Evolutionary conservation across 2,888 invertebrate genomes (phyloP).

Genomic region (Pandemis heparana): DNA sequence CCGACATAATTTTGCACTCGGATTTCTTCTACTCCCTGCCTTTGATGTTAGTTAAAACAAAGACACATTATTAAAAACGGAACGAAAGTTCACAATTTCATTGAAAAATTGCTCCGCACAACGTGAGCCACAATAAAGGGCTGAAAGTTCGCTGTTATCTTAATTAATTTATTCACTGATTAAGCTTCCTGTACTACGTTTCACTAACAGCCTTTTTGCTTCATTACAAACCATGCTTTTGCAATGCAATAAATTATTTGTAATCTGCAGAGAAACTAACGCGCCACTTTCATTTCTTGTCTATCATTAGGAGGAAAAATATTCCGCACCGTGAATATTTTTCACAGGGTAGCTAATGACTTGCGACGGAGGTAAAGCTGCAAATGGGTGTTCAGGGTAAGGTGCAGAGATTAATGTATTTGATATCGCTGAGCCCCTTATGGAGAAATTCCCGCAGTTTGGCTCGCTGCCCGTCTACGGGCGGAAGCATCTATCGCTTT

Average conservation of each 20-base stretch:
- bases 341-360: conserved; percentile 31
- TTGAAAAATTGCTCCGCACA: conserved; percentile 12
- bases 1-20: background rate
- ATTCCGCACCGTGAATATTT: conserved; percentile 11
- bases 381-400: conserved; percentile 39
- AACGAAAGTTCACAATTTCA: background rate
- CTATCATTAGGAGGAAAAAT: background rate
- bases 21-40: background rate
- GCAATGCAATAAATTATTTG: background rate
- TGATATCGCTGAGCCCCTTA: conserved; percentile 32
- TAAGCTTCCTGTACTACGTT: background rate
- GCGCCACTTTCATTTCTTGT: conserved; percentile 5
- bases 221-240: background rate
- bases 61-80: background rate
- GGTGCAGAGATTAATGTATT: conserved; percentile 41
- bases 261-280: background rate
- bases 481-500: conserved; percentile 40
- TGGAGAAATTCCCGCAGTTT: conserved; percentile 33
- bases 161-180: background rate
- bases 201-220: background rate
- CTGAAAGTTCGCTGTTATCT: background rate
- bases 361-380: conserved; percentile 27
- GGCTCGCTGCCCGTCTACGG: conserved; percentile 38
- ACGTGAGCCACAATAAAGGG: conserved; percentile 8
- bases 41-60: background rate